phyloP scores from a whole-genome alignment of 2,113 vertebrate genomes.

The Percopsis transmontana region DNA sequence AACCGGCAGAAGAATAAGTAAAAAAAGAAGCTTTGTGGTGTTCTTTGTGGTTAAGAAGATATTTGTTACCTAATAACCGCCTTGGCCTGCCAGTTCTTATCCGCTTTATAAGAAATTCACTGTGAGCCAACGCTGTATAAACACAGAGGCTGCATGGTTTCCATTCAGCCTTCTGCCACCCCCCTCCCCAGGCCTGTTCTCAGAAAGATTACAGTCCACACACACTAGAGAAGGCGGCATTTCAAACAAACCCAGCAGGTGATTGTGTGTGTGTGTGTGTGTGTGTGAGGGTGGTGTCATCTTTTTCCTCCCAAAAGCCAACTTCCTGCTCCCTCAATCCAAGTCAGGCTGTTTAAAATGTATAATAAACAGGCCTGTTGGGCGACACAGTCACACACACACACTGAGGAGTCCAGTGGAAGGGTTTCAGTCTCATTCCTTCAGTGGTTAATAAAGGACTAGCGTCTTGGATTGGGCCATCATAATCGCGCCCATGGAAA shows the following conservation, averaged over 20 bases:
- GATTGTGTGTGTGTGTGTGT: neutral
- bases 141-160: conserved; percentile 45
- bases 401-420: too few species aligned
- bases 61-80: conserved; percentile 8
- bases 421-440: too few species aligned
- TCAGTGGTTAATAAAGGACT: too few species aligned
- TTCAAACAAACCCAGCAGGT: conserved; percentile 40
- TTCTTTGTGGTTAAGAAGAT: conserved; percentile 17
- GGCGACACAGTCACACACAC: neutral
- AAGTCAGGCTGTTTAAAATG: conserved; percentile 32
- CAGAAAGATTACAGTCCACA: conserved; percentile 45
- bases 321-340: conserved; percentile 43
- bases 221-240: conserved; percentile 21
- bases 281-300: conserved; percentile 31
- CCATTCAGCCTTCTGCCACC: conserved; percentile 43
- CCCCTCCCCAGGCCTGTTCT: conserved; percentile 19
- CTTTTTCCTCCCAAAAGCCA: conserved; percentile 32
- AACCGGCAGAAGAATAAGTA: neutral
- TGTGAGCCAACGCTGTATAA: conserved; percentile 45
- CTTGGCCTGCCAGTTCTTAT: conserved; percentile 7
- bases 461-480: too few species aligned
- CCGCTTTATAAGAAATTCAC: conserved; percentile 23
- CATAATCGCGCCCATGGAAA: too few species aligned
- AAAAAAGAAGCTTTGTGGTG: conserved; percentile 5
- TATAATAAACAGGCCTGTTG: conserved; percentile 12